Evolutionary conservation across 2,113 vertebrate genomes (phyloP), one percentile per base, ranked within the genome.

Genomic region (Albula glossodonta): DNA sequence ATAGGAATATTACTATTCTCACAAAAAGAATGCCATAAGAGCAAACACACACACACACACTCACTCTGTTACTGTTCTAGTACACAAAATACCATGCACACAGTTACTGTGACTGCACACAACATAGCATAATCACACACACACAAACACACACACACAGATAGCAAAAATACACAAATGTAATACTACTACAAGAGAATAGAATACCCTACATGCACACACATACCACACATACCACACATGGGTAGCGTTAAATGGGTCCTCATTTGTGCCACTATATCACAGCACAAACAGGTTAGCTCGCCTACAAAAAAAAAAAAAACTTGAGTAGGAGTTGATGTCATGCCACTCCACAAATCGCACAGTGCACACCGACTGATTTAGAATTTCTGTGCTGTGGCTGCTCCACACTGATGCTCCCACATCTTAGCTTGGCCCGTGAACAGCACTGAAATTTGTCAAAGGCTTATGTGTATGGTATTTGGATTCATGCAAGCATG

Each of bases 391-490:
- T 85, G 22, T 82, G 60, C 85, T 81, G 52, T 88, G 78, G 83
- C 87, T 80, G 85, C 83, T 83, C 85, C 84, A 86, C 86, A 88
- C 85, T 88, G 80, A 84, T 84, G 85, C 85, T 84, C 85, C 83
- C 88, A 84, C 88, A 84, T 85, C 88, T 88, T 86, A 81, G 85
- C 49, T 81, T 51, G 63, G 52, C 78, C 81, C 87, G 86, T 86
- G 87, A 88, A 86, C 86, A 81, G 85, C 66, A 53, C 78, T 79
- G 78, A 79, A 79, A 49, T 79, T 49, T 50, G 48, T 4, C 8
- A 15, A 79, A 50, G 78, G 41, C 49, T 79, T 79, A 49, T 50
- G 78, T 50, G 49, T 12, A 79, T 50, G 78, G 78, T 79, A 57
- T 77, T 83, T 88, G 87, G 86, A 78, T 86, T 82, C 78, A 74